Evolutionary conservation across 2,888 invertebrate species (phyloP).

Genomic region (Pilophorus perplexus): DNA sequence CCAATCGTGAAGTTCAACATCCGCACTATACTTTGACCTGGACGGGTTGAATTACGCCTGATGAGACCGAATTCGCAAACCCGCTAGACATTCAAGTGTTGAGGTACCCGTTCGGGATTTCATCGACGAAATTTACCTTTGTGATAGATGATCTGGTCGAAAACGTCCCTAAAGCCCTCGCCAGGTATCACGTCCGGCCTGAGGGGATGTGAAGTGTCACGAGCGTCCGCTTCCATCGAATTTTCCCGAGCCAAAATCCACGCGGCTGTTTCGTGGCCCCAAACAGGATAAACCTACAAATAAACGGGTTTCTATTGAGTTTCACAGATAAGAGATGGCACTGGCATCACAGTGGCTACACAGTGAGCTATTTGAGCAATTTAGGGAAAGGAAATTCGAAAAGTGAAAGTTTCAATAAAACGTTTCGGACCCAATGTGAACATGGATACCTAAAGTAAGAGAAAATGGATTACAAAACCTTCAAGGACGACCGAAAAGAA

Average conservation of each 20-base stretch:
- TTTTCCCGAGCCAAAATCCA: conserved; percentile 36
- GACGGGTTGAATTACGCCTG: too few species aligned
- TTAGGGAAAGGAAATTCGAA: too few species aligned
- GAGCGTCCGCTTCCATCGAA: conserved; percentile 42
- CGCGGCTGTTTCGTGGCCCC: conserved; percentile 36
- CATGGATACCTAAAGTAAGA: too few species aligned
- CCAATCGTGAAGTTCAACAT: conserved; percentile 45
- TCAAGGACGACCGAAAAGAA: too few species aligned
- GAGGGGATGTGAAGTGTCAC: conserved; percentile 42
- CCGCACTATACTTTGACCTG: conserved; percentile 45
- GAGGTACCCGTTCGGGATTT: too few species aligned
- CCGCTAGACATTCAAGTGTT: too few species aligned
- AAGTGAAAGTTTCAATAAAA: too few species aligned
- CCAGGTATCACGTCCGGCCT: conserved; percentile 27
- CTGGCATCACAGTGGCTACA: neutral
- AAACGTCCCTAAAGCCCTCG: conserved; percentile 38
- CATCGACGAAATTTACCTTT: too few species aligned
- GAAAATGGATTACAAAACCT: too few species aligned
- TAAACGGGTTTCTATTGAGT: neutral
- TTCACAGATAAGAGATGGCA: neutral
- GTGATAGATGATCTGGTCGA: conserved; percentile 44
- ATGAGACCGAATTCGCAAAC: too few species aligned
- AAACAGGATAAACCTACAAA: conserved; percentile 25
- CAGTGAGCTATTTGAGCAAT: neutral
- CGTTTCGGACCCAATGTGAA: neutral